phyloP scores from a whole-genome alignment of 2,113 vertebrate species.

The Helogale parvula region DNA sequence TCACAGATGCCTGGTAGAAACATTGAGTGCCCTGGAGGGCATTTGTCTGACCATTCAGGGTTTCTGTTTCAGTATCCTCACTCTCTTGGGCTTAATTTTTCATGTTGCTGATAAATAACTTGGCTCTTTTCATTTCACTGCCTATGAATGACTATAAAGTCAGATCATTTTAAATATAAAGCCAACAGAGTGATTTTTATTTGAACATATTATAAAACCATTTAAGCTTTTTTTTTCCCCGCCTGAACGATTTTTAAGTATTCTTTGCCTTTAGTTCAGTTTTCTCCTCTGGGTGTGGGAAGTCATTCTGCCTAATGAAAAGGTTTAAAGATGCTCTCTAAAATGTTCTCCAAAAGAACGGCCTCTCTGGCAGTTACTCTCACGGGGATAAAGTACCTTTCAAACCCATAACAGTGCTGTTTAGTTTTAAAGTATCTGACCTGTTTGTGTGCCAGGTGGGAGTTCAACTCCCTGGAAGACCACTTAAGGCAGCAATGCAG shows the following conservation, averaged over 20 bases:
- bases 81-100: neutral
- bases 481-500: neutral
- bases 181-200: neutral
- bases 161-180: constrained; percentile 25
- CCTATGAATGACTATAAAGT: neutral
- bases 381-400: neutral
- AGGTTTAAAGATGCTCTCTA: constrained; percentile 37
- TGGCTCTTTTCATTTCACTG: neutral
- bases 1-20: neutral
- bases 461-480: constrained; percentile 17
- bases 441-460: neutral
- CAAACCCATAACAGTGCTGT: neutral
- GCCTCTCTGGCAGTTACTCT: constrained; percentile 1
- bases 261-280: neutral
- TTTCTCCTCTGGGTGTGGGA: neutral
- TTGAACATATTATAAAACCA: neutral
- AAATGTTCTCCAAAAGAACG: neutral
- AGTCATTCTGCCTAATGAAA: constrained; percentile 12
- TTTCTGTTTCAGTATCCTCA: neutral
- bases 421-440: constrained; percentile 53
- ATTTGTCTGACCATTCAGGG: neutral
- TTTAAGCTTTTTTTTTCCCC: neutral
- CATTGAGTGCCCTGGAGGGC: neutral
- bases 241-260: neutral
- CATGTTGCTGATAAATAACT: neutral